A percentile compares a stretch with the other conserved stretches of the same genome.
Evolutionary conservation across 2,888 invertebrate genomes (phyloP).

Genomic region (Lottia scabra): DNA sequence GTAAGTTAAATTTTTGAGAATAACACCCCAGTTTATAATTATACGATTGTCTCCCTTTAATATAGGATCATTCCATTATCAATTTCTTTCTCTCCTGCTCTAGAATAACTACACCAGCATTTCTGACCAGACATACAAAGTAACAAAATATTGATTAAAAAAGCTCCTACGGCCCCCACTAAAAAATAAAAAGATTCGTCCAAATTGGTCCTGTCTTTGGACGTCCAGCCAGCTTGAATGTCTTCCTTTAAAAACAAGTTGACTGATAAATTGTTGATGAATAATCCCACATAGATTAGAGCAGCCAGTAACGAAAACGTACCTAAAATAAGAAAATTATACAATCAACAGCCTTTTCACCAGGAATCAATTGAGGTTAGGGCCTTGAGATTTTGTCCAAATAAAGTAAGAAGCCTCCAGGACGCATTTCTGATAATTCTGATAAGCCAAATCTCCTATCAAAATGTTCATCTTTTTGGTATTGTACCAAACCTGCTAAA

Average conservation of each 20-base stretch:
- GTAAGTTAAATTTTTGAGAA: too few species aligned
- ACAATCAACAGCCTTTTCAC: background rate
- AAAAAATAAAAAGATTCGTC: constrained; percentile 92
- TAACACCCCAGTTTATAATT: too few species aligned
- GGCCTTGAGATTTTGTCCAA: too few species aligned
- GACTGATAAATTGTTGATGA: constrained; percentile 81
- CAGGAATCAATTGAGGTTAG: too few species aligned
- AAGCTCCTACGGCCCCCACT: constrained; percentile 78
- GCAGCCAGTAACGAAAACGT: constrained; percentile 81
- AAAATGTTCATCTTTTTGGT: too few species aligned
- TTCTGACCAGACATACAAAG: constrained; percentile 81
- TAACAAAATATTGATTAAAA: constrained; percentile 80
- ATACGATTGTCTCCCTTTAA: constrained; percentile 12
- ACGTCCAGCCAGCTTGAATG: constrained; percentile 83
- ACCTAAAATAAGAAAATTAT: constrained; percentile 73
- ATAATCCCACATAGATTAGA: constrained; percentile 87
- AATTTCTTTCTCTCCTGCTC: constrained; percentile 75
- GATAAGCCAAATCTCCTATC: too few species aligned
- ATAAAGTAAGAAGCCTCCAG: too few species aligned
- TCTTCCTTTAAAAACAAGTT: constrained; percentile 87
- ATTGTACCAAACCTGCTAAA: too few species aligned
- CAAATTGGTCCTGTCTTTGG: constrained; percentile 83
- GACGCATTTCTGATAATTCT: too few species aligned
- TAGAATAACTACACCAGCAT: constrained; percentile 74
- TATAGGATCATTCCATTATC: constrained; percentile 81